Base-by-base conservation (phyloP, 1,140 invertebrate species). In the Grapholita molesta region DNA sequence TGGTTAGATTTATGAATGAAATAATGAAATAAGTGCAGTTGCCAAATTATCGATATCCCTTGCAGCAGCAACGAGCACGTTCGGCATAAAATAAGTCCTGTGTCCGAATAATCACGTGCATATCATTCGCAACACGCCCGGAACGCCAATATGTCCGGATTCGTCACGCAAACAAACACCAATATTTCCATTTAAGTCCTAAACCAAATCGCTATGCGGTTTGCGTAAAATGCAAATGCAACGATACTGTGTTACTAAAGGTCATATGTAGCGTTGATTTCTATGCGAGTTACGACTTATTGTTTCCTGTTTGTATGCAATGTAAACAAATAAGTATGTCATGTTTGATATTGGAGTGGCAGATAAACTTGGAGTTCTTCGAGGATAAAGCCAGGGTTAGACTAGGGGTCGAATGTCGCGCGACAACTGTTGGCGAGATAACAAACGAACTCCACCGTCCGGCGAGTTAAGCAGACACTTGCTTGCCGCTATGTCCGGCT, bases 151-250 rank as follows among this genome's bases (percentile, higher is more conserved):
- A 38, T 38, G 35, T 15, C 35, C 35, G 15, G 15, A 38, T 38
- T 38, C 35, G 35, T 15, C n/a, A 12, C 35, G 35, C 35, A 38
- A n/a, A 38, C 35, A 38, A 38, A 2, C 2, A 15, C 12, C n/a
- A 12, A 38, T 38, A 38, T 38, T 35, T 35, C 9, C n/a, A 38
- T n/a, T 38, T 38, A 38, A 6, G 35, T 15, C 53, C 53, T 55
- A 55, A 55, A 25, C 24, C 53, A 18, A 21, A 57, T 57, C 53
- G 23, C 53, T 57, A 57, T 57, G 53, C 53, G 53, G 53, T 57
- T 12, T 57, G 53, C 53, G 24, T 57, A 57, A 25, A 25, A 57
- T 57, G 53, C 53, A 57, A 57, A 57, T 57, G 23, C 53, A 38
- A 38, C 11, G 12, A 12, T 35, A 35, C 4, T 38, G 35, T 4